Percentiles rank a stretch among this genome's conserved stretches.
Conservation (phyloP, 53 echinoderm and acorn worm genomes). For the Paelopatides confundens region DNA sequence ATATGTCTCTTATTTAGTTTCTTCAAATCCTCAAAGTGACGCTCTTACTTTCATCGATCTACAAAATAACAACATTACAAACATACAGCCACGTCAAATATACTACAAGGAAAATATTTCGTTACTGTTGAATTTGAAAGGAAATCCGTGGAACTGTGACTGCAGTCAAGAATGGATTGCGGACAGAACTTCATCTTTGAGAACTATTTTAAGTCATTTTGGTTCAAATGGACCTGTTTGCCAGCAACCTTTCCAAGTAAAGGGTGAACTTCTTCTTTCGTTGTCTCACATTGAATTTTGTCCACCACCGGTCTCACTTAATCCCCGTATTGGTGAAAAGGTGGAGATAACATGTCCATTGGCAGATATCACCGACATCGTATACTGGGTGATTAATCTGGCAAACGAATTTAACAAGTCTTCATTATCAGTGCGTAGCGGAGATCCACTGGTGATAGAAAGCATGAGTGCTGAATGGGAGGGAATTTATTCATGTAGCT, state of each 20-base stretch:
- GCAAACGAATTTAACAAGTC: neutral
- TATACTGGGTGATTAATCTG: neutral
- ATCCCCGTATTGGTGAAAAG: neutral
- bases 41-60: neutral
- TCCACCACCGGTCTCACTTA: neutral
- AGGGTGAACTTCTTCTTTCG: neutral
- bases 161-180: neutral
- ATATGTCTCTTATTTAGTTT: too few species aligned
- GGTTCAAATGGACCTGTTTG: neutral
- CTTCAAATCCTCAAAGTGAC: too few species aligned
- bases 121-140: neutral
- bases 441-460: neutral
- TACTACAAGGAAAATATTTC: neutral
- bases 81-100: neutral
- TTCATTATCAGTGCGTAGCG: neutral
- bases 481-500: neutral
- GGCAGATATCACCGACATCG: neutral
- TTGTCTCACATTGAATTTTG: neutral
- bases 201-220: neutral
- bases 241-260: neutral
- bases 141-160: constrained; percentile 15
- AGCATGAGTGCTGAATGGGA: neutral
- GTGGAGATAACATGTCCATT: neutral
- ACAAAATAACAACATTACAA: neutral
- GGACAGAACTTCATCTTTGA: neutral